Conservation (phyloP, 2,888 invertebrate genomes). For the Kryphioiulus occultus region DNA sequence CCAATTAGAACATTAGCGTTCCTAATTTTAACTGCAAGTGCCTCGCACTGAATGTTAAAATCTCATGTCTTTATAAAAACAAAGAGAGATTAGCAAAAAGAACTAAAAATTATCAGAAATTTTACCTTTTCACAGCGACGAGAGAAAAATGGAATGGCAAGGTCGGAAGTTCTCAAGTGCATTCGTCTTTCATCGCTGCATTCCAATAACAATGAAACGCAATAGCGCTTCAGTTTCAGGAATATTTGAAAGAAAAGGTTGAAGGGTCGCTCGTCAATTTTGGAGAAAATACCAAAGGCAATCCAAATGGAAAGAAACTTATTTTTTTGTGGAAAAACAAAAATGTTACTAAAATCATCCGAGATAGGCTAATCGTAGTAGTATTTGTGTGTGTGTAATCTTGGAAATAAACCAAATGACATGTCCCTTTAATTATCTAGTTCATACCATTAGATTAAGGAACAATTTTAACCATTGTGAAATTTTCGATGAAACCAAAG, state of each 20-base stretch:
- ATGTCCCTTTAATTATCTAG: too few relatives aligned
- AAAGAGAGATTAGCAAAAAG: background rate
- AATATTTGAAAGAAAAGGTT: background rate
- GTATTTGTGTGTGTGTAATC: too few relatives aligned
- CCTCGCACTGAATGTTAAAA: too few relatives aligned
- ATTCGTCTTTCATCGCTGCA: background rate
- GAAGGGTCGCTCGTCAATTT: background rate
- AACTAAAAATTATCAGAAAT: background rate
- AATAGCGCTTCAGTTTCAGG: background rate
- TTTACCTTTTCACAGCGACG: background rate
- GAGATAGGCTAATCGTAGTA: too few relatives aligned
- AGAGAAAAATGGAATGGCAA: background rate
- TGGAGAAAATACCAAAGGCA: too few relatives aligned
- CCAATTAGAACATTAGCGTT: background rate
- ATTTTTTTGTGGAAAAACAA: too few relatives aligned
- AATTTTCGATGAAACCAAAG: too few relatives aligned
- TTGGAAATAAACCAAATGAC: too few relatives aligned
- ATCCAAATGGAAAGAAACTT: too few relatives aligned
- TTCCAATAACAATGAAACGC: background rate
- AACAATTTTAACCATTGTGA: too few relatives aligned
- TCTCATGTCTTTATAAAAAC: background rate
- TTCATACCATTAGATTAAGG: too few relatives aligned
- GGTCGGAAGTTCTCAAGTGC: background rate
- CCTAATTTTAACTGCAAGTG: background rate
- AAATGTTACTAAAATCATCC: too few relatives aligned